phyloP scores from a whole-genome alignment of 2,797 vertebrate species.

The Buphagus erythrorhynchus region DNA sequence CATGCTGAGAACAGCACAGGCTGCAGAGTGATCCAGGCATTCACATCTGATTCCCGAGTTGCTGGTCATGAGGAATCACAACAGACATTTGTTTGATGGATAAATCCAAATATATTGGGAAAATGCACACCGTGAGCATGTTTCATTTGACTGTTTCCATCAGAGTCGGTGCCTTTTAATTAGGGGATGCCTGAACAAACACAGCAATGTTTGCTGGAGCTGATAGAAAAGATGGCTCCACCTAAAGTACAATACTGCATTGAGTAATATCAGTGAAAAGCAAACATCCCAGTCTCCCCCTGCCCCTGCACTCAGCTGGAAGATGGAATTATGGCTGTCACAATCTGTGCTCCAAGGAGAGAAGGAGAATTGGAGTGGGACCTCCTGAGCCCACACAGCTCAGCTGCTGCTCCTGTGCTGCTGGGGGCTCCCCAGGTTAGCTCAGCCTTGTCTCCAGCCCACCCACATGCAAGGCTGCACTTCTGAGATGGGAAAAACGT shows the following conservation, averaged over 20 bases:
- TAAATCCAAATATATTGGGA: background rate
- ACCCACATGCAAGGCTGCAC: background rate
- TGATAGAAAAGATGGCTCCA: background rate
- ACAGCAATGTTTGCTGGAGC: constrained; percentile 2
- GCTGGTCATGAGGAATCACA: background rate
- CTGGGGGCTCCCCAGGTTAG: accelerated
- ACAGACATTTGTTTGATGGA: background rate
- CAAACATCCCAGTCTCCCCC: background rate
- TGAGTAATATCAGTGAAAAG: background rate
- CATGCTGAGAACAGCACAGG: background rate
- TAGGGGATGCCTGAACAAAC: constrained; percentile 11
- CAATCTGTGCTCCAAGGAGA: background rate
- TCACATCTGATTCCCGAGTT: background rate
- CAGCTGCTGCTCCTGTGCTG: background rate
- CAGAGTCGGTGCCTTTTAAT: background rate
- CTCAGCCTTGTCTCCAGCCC: background rate
- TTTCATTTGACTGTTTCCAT: constrained; percentile 25
- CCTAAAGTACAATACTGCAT: background rate
- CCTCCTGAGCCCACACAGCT: background rate
- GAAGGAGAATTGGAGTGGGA: background rate
- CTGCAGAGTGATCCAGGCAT: background rate
- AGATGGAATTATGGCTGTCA: background rate
- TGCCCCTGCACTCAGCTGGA: background rate
- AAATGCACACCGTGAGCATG: background rate
- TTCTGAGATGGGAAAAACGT: background rate